phyloP scores from a whole-genome alignment of 2,113 vertebrate genomes.

The Nettapus auritus region DNA sequence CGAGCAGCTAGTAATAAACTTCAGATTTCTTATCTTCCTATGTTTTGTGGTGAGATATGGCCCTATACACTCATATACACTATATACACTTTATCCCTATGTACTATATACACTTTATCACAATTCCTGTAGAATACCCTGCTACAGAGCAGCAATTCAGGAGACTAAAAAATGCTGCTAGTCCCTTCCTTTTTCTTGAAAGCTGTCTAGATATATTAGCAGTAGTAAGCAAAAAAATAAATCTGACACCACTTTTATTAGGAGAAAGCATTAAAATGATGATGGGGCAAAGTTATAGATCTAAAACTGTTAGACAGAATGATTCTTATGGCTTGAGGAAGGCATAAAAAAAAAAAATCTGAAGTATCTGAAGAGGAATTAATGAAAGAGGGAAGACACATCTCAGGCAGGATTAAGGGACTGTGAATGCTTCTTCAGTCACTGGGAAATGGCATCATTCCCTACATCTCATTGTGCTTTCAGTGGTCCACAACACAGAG shows the following conservation, averaged over 20 bases:
- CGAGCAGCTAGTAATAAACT: background rate
- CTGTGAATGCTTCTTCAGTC: background rate
- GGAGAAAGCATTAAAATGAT: background rate
- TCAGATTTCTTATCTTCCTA: background rate
- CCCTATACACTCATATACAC: no score
- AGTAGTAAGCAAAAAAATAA: background rate
- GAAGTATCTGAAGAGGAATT: background rate
- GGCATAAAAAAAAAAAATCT: background rate
- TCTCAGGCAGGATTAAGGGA: background rate
- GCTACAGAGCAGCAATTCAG: background rate
- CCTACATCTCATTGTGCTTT: background rate
- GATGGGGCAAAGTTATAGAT: background rate
- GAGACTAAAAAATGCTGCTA: background rate
- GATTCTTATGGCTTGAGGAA: background rate
- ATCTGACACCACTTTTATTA: background rate
- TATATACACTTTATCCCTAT: background rate
- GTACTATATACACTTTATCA: background rate
- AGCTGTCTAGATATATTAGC: background rate
- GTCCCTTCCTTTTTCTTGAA: background rate
- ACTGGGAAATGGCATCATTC: background rate
- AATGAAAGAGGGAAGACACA: background rate
- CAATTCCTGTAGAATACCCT: background rate
- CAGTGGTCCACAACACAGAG: background rate
- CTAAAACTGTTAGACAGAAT: background rate
- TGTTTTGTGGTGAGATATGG: no score